Percentiles rank a stretch among this genome's conserved stretches.
phyloP scores from a whole-genome alignment of 2,888 invertebrate species.

The Camptogramma bilineatum region DNA sequence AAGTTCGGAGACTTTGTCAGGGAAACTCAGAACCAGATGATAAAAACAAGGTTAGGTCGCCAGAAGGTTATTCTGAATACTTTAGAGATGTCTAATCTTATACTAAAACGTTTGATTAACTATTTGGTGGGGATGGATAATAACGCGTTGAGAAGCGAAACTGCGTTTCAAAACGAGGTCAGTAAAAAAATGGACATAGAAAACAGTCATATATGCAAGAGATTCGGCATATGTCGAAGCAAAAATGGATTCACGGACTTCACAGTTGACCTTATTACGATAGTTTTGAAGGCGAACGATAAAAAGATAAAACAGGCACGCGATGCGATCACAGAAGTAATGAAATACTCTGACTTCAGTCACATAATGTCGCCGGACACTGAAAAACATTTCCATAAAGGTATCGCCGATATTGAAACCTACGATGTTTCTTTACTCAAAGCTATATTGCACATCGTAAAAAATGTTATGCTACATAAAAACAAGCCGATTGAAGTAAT shows the following conservation, averaged over 20 bases:
- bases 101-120: constrained; percentile 54
- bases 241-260: constrained; percentile 49
- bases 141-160: constrained; percentile 34
- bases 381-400: constrained; percentile 32
- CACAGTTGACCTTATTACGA: constrained; percentile 45
- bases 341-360: constrained; percentile 47
- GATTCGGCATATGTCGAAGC: constrained; percentile 56
- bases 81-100: constrained; percentile 58
- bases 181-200: constrained; percentile 49
- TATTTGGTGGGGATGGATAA: constrained; percentile 47
- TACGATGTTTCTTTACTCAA: constrained; percentile 30
- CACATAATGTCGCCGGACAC: constrained; percentile 39
- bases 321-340: constrained; percentile 54
- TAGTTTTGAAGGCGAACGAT: constrained; percentile 46
- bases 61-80: constrained; percentile 64
- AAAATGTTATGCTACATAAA: constrained; percentile 47
- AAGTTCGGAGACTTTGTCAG: constrained; percentile 58
- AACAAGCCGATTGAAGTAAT: constrained; percentile 48
- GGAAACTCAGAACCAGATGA: constrained; percentile 50
- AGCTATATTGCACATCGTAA: constrained; percentile 42
- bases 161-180: constrained; percentile 47
- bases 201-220: constrained; percentile 52
- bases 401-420: constrained; percentile 35
- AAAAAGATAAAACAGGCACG: constrained; percentile 47
- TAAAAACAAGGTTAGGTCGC: constrained; percentile 58